Percentiles rank a stretch among this genome's conserved stretches.
Evolutionary conservation across 2,888 invertebrate genomes (phyloP).

Genomic region (Caenorhabditis sp.): DNA sequence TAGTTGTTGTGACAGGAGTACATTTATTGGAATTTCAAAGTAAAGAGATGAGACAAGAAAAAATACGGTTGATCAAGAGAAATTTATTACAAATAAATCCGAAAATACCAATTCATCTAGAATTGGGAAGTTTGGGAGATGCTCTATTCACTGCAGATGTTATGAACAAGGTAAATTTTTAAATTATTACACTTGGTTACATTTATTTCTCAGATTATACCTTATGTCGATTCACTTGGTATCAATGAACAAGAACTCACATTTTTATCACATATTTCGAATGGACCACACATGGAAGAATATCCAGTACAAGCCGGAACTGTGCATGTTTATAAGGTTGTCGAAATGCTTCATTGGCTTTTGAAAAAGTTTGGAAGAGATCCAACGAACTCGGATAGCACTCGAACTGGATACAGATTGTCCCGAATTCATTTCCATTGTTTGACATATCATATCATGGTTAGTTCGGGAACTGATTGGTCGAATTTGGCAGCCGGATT

Average conservation of each 20-base stretch:
- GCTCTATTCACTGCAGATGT: constrained; percentile 70
- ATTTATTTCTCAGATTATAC: constrained; percentile 68
- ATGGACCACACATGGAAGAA: constrained; percentile 71
- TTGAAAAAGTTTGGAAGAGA: constrained; percentile 72
- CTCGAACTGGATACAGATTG: constrained; percentile 68
- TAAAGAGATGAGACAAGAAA: constrained; percentile 64
- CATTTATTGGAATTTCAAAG: constrained; percentile 72
- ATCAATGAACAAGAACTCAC: constrained; percentile 74
- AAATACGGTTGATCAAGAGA: constrained; percentile 68
- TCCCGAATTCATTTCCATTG: constrained; percentile 74
- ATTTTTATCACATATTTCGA: constrained; percentile 71
- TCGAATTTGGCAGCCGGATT: constrained; percentile 72
- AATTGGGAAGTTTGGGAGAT: constrained; percentile 73
- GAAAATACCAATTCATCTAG: constrained; percentile 72
- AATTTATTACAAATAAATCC: constrained; percentile 70
- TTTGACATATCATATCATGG: constrained; percentile 73
- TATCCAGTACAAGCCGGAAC: constrained; percentile 68
- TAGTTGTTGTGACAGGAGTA: constrained; percentile 72
- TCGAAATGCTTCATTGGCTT: constrained; percentile 74
- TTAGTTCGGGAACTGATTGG: constrained; percentile 71
- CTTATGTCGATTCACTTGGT: constrained; percentile 71
- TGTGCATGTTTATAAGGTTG: constrained; percentile 72
- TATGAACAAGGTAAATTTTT: constrained; percentile 71
- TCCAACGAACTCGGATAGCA: constrained; percentile 57
- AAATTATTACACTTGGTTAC: too few species aligned